Evolutionary conservation across 2,113 vertebrate species (phyloP).

Genomic region (Fulica atra): DNA sequence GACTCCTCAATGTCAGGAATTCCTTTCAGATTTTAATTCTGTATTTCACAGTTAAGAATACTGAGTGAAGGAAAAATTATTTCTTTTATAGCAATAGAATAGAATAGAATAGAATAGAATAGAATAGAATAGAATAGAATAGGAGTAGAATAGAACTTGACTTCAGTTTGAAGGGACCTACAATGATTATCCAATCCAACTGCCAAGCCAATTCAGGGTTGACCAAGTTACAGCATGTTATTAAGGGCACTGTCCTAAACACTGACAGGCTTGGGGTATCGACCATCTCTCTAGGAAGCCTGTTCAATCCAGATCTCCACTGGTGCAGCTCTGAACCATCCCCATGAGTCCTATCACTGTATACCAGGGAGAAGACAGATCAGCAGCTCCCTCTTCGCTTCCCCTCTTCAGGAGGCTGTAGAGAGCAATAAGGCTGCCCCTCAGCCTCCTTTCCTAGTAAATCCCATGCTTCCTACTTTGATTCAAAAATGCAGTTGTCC

Average conservation of each 20-base stretch:
- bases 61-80: background rate
- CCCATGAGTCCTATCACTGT: accelerated
- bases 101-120: background rate
- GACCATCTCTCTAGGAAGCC: background rate
- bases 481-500: background rate
- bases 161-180: background rate
- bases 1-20: background rate
- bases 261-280: background rate
- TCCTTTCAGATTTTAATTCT: background rate
- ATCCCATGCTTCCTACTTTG: background rate
- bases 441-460: background rate
- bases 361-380: background rate
- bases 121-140: background rate
- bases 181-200: background rate
- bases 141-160: background rate
- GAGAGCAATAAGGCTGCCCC: background rate
- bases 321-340: background rate
- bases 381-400: background rate
- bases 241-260: background rate
- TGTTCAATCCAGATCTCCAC: background rate
- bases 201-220: background rate
- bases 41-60: background rate
- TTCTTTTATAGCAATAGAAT: background rate
- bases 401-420: background rate
- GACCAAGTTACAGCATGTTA: background rate